A percentile compares a stretch with the other conserved stretches of the same genome.
Conservation (phyloP, 2,888 invertebrate genomes). For the Diploptera punctata region DNA sequence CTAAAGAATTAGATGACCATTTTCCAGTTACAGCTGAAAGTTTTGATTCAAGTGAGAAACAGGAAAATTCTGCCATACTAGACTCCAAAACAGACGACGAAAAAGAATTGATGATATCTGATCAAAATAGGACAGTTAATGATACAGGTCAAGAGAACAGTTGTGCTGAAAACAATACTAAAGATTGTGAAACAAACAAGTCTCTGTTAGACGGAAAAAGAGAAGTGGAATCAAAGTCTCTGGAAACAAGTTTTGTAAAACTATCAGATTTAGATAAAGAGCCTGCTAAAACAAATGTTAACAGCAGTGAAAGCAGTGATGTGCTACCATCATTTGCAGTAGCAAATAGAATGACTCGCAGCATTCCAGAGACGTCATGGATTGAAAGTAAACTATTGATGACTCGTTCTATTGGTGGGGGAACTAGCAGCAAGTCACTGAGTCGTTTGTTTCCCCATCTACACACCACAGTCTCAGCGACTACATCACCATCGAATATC, state of each 20-base stretch:
- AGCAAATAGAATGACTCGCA: constrained; percentile 66
- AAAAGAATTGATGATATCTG: neutral
- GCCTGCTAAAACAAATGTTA: constrained; percentile 38
- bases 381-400: constrained; percentile 66
- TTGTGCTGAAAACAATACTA: neutral
- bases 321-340: constrained; percentile 32
- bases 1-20: neutral
- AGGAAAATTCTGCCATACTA: neutral
- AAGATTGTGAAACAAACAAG: neutral
- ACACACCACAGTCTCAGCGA: constrained; percentile 42
- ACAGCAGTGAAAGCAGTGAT: constrained; percentile 16
- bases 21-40: too few species aligned
- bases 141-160: neutral
- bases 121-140: too few species aligned
- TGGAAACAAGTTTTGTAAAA: constrained; percentile 66
- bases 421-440: constrained; percentile 47
- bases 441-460: constrained; percentile 69
- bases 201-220: neutral
- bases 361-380: constrained; percentile 74
- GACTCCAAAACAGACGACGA: neutral
- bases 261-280: constrained; percentile 79
- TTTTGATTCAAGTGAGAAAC: neutral
- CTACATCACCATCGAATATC: constrained; percentile 11
- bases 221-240: neutral
- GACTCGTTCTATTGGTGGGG: constrained; percentile 45